These are phyloP conservation scores for Clivina fossor DNA, from an alignment of 2,888 invertebrate species.

Conservation along the genomic window DNA sequence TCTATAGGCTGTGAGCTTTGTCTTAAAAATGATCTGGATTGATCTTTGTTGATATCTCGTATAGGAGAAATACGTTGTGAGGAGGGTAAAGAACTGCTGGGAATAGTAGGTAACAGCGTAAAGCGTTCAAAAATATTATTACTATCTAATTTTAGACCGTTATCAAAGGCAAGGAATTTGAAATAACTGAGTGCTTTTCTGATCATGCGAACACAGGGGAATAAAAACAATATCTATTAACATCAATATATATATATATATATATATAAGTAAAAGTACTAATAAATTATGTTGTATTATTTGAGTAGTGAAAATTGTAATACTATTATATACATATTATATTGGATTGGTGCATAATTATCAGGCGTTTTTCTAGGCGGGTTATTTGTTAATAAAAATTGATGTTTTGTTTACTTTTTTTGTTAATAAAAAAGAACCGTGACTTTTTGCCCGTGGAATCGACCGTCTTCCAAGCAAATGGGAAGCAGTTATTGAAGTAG, in stretches of 20 bases:
- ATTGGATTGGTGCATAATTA: no score
- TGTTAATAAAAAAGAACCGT: no score
- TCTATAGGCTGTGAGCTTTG: slow-evolving; percentile 26
- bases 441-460: no score
- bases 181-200: slow-evolving; percentile 51
- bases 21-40: slow-evolving; percentile 17
- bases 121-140: slow-evolving; percentile 37
- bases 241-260: slow-evolving; percentile 7
- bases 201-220: slow-evolving; percentile 40
- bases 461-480: no score
- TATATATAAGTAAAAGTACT: background rate
- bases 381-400: no score
- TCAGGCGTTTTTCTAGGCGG: no score
- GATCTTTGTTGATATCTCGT: slow-evolving; percentile 30
- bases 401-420: no score
- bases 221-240: slow-evolving; percentile 40
- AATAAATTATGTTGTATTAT: background rate
- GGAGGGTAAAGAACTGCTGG: slow-evolving; percentile 28
- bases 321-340: no score
- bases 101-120: slow-evolving; percentile 21
- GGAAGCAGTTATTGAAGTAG: no score
- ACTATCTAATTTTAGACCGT: slow-evolving; percentile 47
- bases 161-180: slow-evolving; percentile 51
- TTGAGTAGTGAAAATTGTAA: no score
- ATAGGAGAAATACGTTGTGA: slow-evolving; percentile 25